Base-by-base conservation (phyloP, 1,140 invertebrate species). In the Papilio glaucus region DNA sequence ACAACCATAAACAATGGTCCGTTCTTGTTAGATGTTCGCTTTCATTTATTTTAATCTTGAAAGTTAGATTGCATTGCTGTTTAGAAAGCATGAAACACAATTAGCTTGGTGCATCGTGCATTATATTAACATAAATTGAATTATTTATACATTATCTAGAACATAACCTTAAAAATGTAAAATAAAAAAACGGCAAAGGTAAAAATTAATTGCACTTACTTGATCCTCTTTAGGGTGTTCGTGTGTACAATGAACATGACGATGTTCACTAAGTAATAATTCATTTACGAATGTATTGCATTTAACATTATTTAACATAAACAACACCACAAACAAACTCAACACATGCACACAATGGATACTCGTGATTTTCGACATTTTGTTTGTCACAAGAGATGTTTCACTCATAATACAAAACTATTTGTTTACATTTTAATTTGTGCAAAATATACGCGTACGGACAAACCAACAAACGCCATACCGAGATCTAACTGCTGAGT, bases 191-290 rank as follows among this genome's bases (percentile, higher is more conserved):
- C 21, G 0, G 4, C 12, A 26, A 10, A 26, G 45, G 45, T 8
- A 45, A 45, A 18, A 15, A 15, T 57, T n/a, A n/a, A n/a, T 18
- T 49, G 24, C 10, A 85, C 89, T 85, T 78, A 91, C 89, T 84
- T 91, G 81, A 71, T 91, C 88, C 39, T 81, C 89, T 74, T 86
- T 91, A 4, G 89, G 89, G 62, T 91, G 89, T 72, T 89, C 80
- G 61, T 91, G 89, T 29, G 79, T 86, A 70, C 89, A 91, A 68
- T 88, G 87, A n/a, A 83, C 84, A 77, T 88, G 82, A 60, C 71
- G 70, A 68, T 88, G 85, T 72, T 85, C 85, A 73, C 74, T 85
- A 5, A 87, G 82, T 63, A 81, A 67, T 70, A 82, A 80, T 65
- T 85, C 80, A 70, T 84, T 84, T 7, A 79, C 76, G 77, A 74